Evolutionary conservation across 2,797 vertebrate genomes (phyloP).

Genomic region (Tragelaphus eurycerus): DNA sequence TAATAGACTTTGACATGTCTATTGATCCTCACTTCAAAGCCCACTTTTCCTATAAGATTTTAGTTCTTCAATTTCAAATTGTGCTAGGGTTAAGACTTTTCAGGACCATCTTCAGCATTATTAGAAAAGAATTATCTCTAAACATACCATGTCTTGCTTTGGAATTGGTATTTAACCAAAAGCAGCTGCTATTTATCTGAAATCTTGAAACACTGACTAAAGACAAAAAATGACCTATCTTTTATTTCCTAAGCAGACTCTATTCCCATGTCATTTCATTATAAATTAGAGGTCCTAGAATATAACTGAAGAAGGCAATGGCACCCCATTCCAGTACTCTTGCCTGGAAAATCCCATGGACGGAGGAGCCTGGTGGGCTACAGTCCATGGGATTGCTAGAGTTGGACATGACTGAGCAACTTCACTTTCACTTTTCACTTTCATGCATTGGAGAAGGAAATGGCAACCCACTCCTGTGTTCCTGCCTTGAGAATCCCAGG

Average conservation of each 20-base stretch:
- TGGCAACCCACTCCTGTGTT: too few relatives aligned
- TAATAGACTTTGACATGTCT: not conserved
- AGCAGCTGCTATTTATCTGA: constrained; percentile 46
- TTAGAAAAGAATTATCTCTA: constrained; percentile 20
- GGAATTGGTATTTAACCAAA: constrained; percentile 55
- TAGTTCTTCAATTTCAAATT: constrained; percentile 15
- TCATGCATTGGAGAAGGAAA: too few relatives aligned
- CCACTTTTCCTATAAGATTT: not conserved
- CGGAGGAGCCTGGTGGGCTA: too few relatives aligned
- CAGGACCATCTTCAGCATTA: constrained; percentile 9
- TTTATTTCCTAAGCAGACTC: constrained; percentile 10
- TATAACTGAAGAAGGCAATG: not conserved
- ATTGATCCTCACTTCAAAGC: not conserved
- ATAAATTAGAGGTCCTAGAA: not conserved
- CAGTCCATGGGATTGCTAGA: too few relatives aligned
- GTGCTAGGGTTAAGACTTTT: constrained; percentile 1
- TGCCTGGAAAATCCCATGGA: too few relatives aligned
- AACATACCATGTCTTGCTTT: constrained; percentile 1
- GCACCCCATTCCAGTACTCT: too few relatives aligned
- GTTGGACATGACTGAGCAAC: too few relatives aligned
- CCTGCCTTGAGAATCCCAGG: too few relatives aligned
- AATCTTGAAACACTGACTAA: constrained; percentile 17
- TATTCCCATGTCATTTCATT: constrained; percentile 6
- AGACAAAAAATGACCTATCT: not conserved
- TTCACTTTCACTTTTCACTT: too few relatives aligned